Conservation (phyloP, 2,113 vertebrate genomes). For the Lontra canadensis region DNA sequence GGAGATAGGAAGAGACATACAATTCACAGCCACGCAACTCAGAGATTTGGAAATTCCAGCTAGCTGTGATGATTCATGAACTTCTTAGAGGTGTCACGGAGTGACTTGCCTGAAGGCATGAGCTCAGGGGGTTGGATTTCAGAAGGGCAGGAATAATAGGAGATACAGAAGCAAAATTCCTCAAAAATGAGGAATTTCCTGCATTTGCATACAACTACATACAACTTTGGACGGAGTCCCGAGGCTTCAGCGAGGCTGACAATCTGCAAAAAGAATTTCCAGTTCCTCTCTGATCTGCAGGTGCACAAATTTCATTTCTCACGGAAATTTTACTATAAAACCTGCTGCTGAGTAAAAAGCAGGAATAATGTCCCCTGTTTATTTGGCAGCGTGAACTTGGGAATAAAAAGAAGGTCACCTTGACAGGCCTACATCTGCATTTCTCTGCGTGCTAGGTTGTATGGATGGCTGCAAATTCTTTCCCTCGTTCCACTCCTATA, state of each 20-base stretch:
- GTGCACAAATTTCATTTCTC: not conserved
- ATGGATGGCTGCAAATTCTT: not conserved
- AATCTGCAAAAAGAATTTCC: not conserved
- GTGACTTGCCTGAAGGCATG: not conserved
- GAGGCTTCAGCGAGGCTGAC: not conserved
- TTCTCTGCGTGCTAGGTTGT: not conserved
- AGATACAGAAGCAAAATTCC: not conserved
- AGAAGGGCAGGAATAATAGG: not conserved
- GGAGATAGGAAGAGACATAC: not conserved
- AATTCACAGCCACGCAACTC: not conserved
- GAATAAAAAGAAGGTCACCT: not conserved
- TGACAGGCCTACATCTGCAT: not conserved
- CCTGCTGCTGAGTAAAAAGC: not conserved
- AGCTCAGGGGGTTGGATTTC: not conserved
- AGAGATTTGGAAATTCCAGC: not conserved
- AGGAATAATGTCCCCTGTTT: not conserved
- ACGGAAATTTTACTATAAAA: slow-evolving; percentile 1
- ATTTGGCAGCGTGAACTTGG: not conserved
- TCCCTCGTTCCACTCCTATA: not conserved
- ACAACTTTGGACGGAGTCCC: not conserved
- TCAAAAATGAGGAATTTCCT: not conserved
- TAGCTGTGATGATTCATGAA: not conserved
- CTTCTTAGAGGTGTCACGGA: not conserved
- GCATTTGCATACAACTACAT: not conserved
- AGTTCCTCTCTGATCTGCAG: not conserved